Conservation (phyloP, 2,888 invertebrate genomes). For the Onchidella celtica region DNA sequence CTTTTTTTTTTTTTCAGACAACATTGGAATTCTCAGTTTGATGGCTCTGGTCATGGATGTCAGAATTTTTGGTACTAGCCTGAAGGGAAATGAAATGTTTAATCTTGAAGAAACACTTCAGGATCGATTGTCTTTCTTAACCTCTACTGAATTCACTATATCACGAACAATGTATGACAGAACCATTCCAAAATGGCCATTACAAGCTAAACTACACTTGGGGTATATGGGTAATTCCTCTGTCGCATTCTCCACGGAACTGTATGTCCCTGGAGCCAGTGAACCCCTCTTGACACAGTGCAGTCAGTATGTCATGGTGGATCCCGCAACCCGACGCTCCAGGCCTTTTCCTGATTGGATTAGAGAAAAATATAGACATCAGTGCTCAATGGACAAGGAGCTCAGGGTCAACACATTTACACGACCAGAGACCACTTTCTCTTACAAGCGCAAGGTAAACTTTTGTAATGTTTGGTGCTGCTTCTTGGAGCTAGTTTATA, state of each 20-base stretch:
- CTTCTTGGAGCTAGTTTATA: too few species aligned
- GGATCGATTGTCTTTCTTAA: background rate
- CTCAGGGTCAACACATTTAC: background rate
- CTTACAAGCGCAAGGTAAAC: conserved; percentile 14
- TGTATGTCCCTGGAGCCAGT: background rate
- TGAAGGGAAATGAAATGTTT: background rate
- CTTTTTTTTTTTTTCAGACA: conserved; percentile 12
- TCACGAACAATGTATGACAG: conserved; percentile 18
- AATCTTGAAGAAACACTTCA: background rate
- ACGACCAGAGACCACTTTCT: conserved; percentile 16
- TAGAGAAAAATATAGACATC: conserved; percentile 13
- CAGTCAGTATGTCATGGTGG: background rate
- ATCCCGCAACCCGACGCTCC: conserved; percentile 7
- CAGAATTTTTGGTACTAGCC: background rate
- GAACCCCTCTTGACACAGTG: conserved; percentile 7
- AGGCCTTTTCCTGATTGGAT: conserved; percentile 29
- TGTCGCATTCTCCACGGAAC: background rate
- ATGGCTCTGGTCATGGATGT: background rate
- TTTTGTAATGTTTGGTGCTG: background rate
- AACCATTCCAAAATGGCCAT: conserved; percentile 28
- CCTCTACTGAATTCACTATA: background rate
- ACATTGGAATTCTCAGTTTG: background rate
- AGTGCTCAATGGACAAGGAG: background rate
- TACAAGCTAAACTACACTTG: background rate
- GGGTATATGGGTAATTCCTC: conserved; percentile 30